These are phyloP conservation scores for Amphiura filiformis DNA, from an alignment of 35 echinoderm and acorn worm species.

Conservation along the genomic window DNA sequence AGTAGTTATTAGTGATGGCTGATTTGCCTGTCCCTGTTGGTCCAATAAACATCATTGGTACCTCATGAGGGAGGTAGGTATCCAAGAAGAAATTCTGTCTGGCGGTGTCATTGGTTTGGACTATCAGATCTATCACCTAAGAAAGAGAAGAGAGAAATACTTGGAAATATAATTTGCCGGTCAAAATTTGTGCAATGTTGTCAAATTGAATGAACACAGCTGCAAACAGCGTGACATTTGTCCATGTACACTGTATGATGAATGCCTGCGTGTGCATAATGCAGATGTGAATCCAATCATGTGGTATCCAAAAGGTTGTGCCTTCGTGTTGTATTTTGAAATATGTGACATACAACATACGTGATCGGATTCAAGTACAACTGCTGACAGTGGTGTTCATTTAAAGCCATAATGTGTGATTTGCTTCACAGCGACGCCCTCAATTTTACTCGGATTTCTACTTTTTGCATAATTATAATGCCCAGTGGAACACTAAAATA, in stretches of 20 bases:
- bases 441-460: too few species aligned
- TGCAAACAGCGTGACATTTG: too few species aligned
- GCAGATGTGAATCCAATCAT: not conserved
- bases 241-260: too few species aligned
- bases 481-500: too few species aligned
- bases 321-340: too few species aligned
- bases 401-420: too few species aligned
- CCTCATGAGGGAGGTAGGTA: constrained; percentile 74
- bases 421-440: too few species aligned
- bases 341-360: not conserved
- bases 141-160: not conserved
- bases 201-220: too few species aligned
- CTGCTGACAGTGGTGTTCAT: too few species aligned
- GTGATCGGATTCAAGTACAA: not conserved
- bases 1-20: constrained; percentile 92
- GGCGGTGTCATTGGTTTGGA: constrained; percentile 96
- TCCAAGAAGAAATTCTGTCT: constrained; percentile 92
- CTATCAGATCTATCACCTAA: constrained; percentile 93
- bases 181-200: not conserved
- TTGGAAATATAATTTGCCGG: not conserved
- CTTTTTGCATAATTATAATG: too few species aligned
- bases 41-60: constrained; percentile 79
- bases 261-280: too few species aligned
- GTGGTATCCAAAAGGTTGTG: not conserved
- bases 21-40: constrained; percentile 97